These are phyloP conservation scores for Natrix natrix DNA, from an alignment of 2,797 vertebrate genomes.

Conservation along the genomic window DNA sequence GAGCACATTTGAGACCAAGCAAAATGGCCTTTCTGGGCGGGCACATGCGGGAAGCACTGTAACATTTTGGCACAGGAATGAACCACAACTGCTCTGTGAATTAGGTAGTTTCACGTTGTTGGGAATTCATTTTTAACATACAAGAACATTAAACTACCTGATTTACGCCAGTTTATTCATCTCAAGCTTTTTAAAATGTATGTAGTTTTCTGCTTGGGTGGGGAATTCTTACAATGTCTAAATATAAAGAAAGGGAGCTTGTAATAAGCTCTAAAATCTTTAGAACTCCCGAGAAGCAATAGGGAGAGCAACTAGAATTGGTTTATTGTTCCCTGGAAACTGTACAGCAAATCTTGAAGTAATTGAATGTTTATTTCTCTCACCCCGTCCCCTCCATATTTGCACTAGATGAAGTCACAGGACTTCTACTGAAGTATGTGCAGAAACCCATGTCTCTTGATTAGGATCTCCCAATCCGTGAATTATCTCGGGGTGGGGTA, in stretches of 20 bases:
- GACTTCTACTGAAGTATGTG: background rate
- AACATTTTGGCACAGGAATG: slow-evolving; percentile 64
- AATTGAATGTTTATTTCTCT: background rate
- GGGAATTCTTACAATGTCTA: background rate
- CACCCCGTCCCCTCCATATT: background rate
- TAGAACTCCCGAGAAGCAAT: background rate
- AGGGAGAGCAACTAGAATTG: background rate
- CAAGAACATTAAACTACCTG: slow-evolving; percentile 87
- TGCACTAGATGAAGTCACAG: background rate
- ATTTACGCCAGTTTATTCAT: slow-evolving; percentile 77
- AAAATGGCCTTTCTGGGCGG: slow-evolving; percentile 53
- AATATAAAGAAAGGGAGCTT: background rate
- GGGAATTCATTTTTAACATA: slow-evolving; percentile 78
- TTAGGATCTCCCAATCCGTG: background rate
- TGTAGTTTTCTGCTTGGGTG: background rate
- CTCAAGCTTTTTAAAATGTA: slow-evolving; percentile 30
- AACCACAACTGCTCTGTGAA: slow-evolving; percentile 78
- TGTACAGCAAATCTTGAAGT: background rate
- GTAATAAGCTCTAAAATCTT: background rate
- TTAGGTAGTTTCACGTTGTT: slow-evolving; percentile 95
- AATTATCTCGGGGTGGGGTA: background rate
- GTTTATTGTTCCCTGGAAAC: background rate
- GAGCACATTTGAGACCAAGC: slow-evolving; percentile 36
- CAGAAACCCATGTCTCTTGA: background rate
- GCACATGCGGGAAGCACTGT: background rate